A percentile compares a stretch with the other conserved stretches of the same genome.
phyloP scores from a whole-genome alignment of 2,888 invertebrate species.

The Tachina fera region DNA sequence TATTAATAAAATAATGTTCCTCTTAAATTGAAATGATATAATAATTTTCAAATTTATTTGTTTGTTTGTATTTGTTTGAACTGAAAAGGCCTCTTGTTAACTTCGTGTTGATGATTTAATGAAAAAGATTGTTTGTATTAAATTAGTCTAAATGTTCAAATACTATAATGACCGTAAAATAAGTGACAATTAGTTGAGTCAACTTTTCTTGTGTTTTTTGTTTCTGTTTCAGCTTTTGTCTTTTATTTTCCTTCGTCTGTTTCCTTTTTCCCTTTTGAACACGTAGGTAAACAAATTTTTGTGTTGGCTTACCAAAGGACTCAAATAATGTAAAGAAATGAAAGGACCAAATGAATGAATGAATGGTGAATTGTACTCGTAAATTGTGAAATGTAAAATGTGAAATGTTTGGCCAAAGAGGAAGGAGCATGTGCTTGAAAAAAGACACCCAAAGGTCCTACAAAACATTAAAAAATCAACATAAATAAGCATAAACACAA shows the following conservation, averaged over 20 bases:
- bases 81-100: neutral
- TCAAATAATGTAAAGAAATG: constrained; percentile 6
- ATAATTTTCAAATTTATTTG: neutral
- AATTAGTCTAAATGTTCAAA: constrained; percentile 47
- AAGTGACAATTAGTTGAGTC: constrained; percentile 69
- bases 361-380: neutral
- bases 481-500: constrained; percentile 33
- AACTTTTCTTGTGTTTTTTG: constrained; percentile 13
- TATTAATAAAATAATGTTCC: constrained; percentile 35
- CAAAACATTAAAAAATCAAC: neutral
- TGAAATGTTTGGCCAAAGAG: constrained; percentile 22
- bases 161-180: constrained; percentile 65
- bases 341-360: neutral
- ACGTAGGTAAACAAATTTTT: neutral
- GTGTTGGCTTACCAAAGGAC: neutral
- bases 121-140: constrained; percentile 21
- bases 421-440: neutral
- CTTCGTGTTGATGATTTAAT: constrained; percentile 21
- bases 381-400: neutral
- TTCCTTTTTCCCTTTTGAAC: neutral
- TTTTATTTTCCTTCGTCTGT: neutral
- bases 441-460: constrained; percentile 53
- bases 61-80: neutral
- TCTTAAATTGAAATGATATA: constrained; percentile 24
- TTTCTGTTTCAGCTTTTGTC: neutral